Base-by-base conservation (phyloP, 2,888 invertebrate genomes). In the Lamellibrachia satsuma region DNA sequence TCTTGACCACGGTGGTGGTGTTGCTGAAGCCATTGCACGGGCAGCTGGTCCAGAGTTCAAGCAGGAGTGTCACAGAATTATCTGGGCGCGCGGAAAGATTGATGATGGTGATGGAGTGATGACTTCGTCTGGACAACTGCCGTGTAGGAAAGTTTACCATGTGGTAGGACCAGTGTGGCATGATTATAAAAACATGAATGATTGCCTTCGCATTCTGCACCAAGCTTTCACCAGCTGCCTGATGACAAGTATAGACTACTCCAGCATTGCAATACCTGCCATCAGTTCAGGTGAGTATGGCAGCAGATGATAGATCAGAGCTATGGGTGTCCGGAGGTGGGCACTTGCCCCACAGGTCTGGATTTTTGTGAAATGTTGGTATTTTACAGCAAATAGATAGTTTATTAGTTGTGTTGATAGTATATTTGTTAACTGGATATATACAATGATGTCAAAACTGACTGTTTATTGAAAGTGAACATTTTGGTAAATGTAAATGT, bases 201-300 rank as follows among this genome's bases (percentile, higher is more conserved):
- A 22, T 7, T 91, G 39, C 22, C 11, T 15, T 11, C 1, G n/a
- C 39, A 11, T 15, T 22, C 51, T 91, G 91, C 4, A 52, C 27
- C 52, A 22, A 22, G 52, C 91, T 39, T 51, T 91, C 52, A 52
- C 51, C 15, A 51, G 0, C 51, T 91, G 91, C 7, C 91, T 91
- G 52, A 3, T 94, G 27, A 91, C 92, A 11, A 94, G 93, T 51
- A 11, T 2, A 3, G 51, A 22, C 91, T 91, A n/a, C 3, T 52
- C 91, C 52, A 52, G 52, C n/a, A 27, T 91, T 7, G 91, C 91
- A 3, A 91, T 91, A 11, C 91, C 91, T 4, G 27, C 91, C 91
- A 51, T 91, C 91, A 91, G 91, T 52, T 91, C 91, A 91, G 75
- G 75, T 75, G 75, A 75, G 75, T 55, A 55, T 55, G 55, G 55